A percentile compares a stretch with the other conserved stretches of the same genome.
Conservation (phyloP, 2,113 vertebrate genomes). For the Xiphias gladius region DNA sequence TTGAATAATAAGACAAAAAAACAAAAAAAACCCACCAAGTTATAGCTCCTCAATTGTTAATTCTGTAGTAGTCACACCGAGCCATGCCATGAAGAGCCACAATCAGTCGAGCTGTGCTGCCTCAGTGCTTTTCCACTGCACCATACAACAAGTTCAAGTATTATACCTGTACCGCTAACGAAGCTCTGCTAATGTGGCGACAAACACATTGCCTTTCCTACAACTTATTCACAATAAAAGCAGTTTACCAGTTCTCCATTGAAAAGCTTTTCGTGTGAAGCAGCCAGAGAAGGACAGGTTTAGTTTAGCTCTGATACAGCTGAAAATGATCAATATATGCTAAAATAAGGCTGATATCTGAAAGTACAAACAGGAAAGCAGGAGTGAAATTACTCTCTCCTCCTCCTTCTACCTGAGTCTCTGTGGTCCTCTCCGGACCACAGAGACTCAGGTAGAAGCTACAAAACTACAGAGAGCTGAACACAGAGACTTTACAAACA, state of each 20-base stretch:
- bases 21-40: too few species aligned
- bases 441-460: background rate
- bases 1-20: too few species aligned
- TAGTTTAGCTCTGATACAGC: background rate
- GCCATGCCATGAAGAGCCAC: too few species aligned
- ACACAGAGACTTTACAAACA: background rate
- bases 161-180: background rate
- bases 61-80: too few species aligned
- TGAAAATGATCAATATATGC: background rate
- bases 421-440: too few species aligned
- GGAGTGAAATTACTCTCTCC: background rate
- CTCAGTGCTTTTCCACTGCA: background rate
- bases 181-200: background rate
- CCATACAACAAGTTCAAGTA: background rate
- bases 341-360: background rate
- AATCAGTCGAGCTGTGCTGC: too few species aligned
- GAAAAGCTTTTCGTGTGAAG: background rate
- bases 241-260: background rate
- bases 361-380: background rate
- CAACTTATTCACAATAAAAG: background rate
- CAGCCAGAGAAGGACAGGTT: background rate
- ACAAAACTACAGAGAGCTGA: background rate
- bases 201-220: background rate
- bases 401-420: too few species aligned
- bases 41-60: too few species aligned